Evolutionary conservation across 2,888 invertebrate species (phyloP).

Genomic region (Beris chalybata): DNA sequence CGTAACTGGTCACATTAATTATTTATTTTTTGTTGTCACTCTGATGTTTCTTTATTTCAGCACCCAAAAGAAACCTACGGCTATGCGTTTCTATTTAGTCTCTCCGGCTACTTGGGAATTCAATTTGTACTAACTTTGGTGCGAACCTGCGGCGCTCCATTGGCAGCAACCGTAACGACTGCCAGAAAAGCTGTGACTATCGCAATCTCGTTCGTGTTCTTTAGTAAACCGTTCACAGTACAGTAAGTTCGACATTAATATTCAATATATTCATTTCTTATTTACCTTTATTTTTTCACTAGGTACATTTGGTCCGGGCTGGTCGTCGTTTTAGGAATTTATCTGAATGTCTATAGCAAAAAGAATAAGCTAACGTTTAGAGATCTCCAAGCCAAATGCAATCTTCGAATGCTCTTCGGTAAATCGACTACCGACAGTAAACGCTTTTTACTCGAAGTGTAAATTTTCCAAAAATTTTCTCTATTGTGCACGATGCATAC

Average conservation of each 20-base stretch:
- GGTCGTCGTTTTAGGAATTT: conserved; percentile 87
- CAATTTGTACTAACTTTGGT: conserved; percentile 91
- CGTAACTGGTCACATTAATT: conserved; percentile 28
- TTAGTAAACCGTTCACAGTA: conserved; percentile 89
- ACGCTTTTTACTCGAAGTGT: conserved; percentile 34
- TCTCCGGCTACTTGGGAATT: conserved; percentile 90
- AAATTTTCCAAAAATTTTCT: conserved; percentile 3
- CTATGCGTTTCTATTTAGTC: conserved; percentile 82
- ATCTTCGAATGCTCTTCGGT: conserved; percentile 4
- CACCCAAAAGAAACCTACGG: conserved; percentile 75
- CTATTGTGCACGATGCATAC: neutral
- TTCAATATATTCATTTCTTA: neutral
- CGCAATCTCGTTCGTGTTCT: conserved; percentile 87
- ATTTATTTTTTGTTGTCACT: conserved; percentile 38
- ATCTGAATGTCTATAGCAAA: conserved; percentile 91
- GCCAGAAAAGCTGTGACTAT: conserved; percentile 91
- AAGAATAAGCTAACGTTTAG: conserved; percentile 55
- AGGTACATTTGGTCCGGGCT: conserved; percentile 90
- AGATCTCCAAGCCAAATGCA: conserved; percentile 41
- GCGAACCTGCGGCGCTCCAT: conserved; percentile 84
- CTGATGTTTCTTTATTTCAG: conserved; percentile 57
- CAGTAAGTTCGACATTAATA: conserved; percentile 68
- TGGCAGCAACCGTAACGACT: conserved; percentile 91
- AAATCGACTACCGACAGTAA: conserved; percentile 7
- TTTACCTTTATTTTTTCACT: conserved; percentile 51